These are phyloP conservation scores for Acridotheres tristis DNA, from an alignment of 2,797 vertebrate genomes.

Conservation along the genomic window DNA sequence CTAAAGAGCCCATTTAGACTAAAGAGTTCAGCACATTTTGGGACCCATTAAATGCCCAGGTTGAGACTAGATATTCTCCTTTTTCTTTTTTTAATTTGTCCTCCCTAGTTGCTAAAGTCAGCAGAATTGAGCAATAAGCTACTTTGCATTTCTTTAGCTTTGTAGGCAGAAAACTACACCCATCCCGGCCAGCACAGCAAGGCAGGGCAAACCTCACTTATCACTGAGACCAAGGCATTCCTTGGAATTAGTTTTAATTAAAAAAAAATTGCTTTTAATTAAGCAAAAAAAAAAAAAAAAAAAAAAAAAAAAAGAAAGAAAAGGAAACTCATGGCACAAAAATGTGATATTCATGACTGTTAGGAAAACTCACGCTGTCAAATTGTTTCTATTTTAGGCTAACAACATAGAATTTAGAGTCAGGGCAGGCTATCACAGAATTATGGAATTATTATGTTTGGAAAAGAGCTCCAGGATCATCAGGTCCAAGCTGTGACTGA, in stretches of 20 bases:
- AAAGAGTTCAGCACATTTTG: constrained; percentile 53
- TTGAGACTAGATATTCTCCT: constrained; percentile 51
- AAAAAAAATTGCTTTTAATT: neutral
- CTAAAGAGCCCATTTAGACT: constrained; percentile 60
- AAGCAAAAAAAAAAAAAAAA: neutral
- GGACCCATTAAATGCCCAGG: constrained; percentile 57
- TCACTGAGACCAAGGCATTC: neutral
- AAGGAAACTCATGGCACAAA: neutral
- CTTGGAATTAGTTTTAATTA: neutral
- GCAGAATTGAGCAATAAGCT: constrained; percentile 49
- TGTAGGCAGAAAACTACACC: constrained; percentile 33
- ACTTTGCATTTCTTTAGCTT: constrained; percentile 58
- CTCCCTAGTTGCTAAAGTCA: constrained; percentile 45
- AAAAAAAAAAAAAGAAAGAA: neutral
- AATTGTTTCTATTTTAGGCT: neutral
- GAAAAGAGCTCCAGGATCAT: neutral
- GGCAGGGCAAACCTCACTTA: constrained; percentile 18
- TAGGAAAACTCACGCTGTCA: neutral
- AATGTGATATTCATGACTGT: neutral
- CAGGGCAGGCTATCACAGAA: neutral
- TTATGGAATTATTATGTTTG: neutral
- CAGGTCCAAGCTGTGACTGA: rapidly evolving
- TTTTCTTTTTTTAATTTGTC: constrained; percentile 52
- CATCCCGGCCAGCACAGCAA: neutral
- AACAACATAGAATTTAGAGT: neutral